Conservation (phyloP, 1,140 invertebrate species). For the Sitobion miscanthi region DNA sequence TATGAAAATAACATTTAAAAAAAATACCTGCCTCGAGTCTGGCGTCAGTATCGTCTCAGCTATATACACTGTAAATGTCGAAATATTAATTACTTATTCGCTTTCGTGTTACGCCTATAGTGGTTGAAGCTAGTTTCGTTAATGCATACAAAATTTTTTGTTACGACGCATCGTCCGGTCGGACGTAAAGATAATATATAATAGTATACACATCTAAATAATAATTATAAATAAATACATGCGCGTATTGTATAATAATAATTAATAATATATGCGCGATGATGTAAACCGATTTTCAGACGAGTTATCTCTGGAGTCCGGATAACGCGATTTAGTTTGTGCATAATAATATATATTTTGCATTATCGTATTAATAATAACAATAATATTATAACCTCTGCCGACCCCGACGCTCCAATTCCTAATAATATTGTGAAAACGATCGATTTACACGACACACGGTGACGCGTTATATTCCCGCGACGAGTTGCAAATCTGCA, state of each 20-base stretch:
- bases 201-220: background rate
- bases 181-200: background rate
- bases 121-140: background rate
- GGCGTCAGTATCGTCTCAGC: background rate
- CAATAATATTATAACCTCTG: no score
- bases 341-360: background rate
- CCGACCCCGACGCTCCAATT: no score
- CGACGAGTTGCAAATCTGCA: no score
- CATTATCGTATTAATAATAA: no score
- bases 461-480: no score
- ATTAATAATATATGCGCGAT: background rate
- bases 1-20: background rate
- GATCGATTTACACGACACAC: no score
- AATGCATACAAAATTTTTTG: background rate
- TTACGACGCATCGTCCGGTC: background rate
- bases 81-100: background rate
- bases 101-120: background rate
- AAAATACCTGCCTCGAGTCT: background rate
- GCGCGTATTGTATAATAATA: background rate
- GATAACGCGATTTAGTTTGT: background rate
- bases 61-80: background rate
- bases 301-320: background rate
- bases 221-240: background rate
- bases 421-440: no score
- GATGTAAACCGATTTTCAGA: background rate